Evolutionary conservation across 1,140 invertebrate species (phyloP), one percentile per base, ranked within the genome.

Genomic region (Aethina tumida): DNA sequence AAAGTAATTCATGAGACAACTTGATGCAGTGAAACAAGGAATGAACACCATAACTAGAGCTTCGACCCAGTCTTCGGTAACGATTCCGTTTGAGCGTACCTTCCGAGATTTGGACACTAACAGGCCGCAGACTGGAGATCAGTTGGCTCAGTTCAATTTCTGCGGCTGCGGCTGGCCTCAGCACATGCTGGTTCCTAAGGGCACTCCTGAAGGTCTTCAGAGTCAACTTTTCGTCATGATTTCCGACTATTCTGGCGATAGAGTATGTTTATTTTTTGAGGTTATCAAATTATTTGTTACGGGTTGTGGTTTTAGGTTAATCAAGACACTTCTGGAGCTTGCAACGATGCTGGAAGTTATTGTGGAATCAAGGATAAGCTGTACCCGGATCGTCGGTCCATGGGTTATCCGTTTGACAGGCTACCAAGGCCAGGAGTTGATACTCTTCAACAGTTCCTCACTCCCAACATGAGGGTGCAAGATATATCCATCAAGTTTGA

Each of bases 91-190:
- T 41, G 79, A 81, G 55, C 62, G 75, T 4, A 77, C 77, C 1
- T 82, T 81, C 73, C 68, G 77, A 5, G 69, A 74, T 50, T 55
- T 81, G 33, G 67, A 71, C 0, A 52, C 57, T 1, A 68, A 60
- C n/a, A 39, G 77, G 0, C 74, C 75, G 2, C 61, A 63, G 0
- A 71, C 69, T 3, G 53, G 58, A 0, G 52, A 69, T 2, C 55
- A 65, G 2, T 66, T 73, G 19, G 67, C 68, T 0, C 66, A 73
- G 50, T 81, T 78, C 60, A 79, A 82, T 57, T 84, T 81, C 68
- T 89, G 86, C 59, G 84, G 85, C 19, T 90, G 85, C 57, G 86
- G 86, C 27, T 89, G 84, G 84, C 87, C 87, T 1, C 75, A 87
- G 28, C 84, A 91, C 55, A 76, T 90, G 77, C 67, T 91, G 1